These are phyloP conservation scores for Eolophus roseicapilla DNA, from an alignment of 2,113 vertebrate genomes.

Conservation along the genomic window DNA sequence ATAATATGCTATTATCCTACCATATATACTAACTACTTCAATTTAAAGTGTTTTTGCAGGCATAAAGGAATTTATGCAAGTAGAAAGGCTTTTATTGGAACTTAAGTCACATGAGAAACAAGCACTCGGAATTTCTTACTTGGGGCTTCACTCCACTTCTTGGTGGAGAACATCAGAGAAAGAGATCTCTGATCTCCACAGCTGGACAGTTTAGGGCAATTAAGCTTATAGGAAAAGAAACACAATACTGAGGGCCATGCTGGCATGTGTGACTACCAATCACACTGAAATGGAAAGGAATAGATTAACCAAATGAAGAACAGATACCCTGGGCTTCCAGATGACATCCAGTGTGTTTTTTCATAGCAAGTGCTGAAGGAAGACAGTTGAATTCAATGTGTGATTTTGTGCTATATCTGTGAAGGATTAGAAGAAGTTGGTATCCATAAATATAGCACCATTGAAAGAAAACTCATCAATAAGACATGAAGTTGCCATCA, in stretches of 20 bases:
- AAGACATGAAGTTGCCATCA: not conserved
- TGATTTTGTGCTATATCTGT: not conserved
- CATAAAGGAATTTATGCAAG: not conserved
- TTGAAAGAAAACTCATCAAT: not conserved
- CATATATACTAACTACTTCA: not conserved
- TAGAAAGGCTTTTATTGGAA: not conserved
- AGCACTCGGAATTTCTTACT: not conserved
- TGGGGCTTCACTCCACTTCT: not conserved
- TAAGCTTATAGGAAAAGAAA: slow-evolving; percentile 11
- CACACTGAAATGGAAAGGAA: slow-evolving; percentile 8
- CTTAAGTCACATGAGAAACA: not conserved
- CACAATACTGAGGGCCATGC: not conserved
- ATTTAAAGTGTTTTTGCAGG: not conserved
- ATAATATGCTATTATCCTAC: not conserved
- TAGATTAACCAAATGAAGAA: slow-evolving; percentile 35
- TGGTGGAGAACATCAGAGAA: not conserved
- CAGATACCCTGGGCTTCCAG: not conserved
- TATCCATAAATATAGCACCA: not conserved
- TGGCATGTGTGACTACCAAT: not conserved
- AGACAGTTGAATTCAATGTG: not conserved
- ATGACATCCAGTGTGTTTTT: not conserved
- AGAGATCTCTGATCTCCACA: not conserved
- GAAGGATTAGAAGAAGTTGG: not conserved
- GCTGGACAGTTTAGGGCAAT: not conserved
- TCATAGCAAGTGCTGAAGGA: not conserved